Evolutionary conservation across 2,797 vertebrate species (phyloP), one percentile per base, ranked within the genome.

Genomic region (Selene dorsalis): DNA sequence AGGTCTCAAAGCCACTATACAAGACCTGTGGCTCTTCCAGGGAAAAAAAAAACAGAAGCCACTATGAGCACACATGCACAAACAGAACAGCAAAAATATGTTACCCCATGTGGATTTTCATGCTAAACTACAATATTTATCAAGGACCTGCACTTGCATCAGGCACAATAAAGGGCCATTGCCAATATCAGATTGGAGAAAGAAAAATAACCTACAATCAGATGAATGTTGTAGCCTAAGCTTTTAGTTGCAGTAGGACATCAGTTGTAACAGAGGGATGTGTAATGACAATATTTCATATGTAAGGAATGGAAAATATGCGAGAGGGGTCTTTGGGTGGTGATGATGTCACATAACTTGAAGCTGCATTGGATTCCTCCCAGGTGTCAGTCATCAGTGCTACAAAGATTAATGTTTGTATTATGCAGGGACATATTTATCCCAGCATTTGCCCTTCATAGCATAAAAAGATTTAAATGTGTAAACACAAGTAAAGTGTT

Each of bases 251-350:
- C 70, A 58, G 70, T 53, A 69, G 80, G 77, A 87, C 79, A 80
- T 71, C 66, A 57, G 78, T 71, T 75, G 73, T 65, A 71, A 67
- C 47, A 47, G 28, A 53, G 80, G 66, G 77, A 80, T 78, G 64
- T 71, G 69, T 61, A 79, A 79, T 69, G 77, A 82, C 76, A 79
- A 83, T 86, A 88, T 88, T 86, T 84, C 73, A 88, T 85, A 69
- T 55, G 32, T 63, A 47, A 82, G 75, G 80, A 86, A 87, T 90
- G 84, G 55, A 14, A 32, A 61, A 57, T 66, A 63, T 85, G 77
- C 67, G 48, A 20, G 11, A 16, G 43, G 26, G 28, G 41, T 68
- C 11, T 50, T 3, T 47, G 61, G 48, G 43, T 71, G 57, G 38
- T 57, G 20, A 57, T 59, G 77, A 89, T 83, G 75, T 81, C 69